Base-by-base conservation (phyloP, 2,888 invertebrate species). In the Cabera pusaria region DNA sequence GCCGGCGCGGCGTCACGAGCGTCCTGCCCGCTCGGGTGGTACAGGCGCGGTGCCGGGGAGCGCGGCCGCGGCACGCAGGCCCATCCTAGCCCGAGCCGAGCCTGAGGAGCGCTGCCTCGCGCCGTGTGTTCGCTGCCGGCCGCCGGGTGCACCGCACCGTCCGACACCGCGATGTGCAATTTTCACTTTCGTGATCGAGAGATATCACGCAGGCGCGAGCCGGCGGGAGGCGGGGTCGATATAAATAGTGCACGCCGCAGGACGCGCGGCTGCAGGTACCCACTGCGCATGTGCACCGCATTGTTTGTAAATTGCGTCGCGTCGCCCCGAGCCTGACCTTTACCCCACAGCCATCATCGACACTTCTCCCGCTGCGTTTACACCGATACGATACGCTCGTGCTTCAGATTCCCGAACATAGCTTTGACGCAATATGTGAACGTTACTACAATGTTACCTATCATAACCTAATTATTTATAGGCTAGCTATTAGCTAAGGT, bases 181-280 rank as follows among this genome's bases (percentile, higher is more conserved):
- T 85, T 83, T 84, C 80, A 81, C 81, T 85, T 82, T 84, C 74
- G 68, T 69, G 49, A 63, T 77, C 72, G 63, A 68, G 52, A 70
- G 64, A 64, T 65, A 61, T 56, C 56, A 73, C 86, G 85, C 86
- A 75, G 72, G 85, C 85, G 85, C 68, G 71, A 55, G 50, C 57
- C 56, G 62, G 64, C 50, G 58, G 56, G 68, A 60, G 61, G 62
- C 57, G 65, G 53, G 54, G 76, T 80, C 83, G 83, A 84, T 87
- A 86, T 85, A 85, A 82, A 83, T 80, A 85, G 77, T 72, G 73
- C 3, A 14, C 4, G 14, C 3, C 2, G 42, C 37, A 45, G 39
- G 24, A 26, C 19, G 29, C 34, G 46, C 40, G 37, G 41, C 44
- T 43, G 34, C 41, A 21, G 27, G 33, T 10, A 48, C 24, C 14